These are phyloP conservation scores for Anoplolepis gracilipes DNA, from an alignment of 1,140 invertebrate genomes.

Conservation along the genomic window DNA sequence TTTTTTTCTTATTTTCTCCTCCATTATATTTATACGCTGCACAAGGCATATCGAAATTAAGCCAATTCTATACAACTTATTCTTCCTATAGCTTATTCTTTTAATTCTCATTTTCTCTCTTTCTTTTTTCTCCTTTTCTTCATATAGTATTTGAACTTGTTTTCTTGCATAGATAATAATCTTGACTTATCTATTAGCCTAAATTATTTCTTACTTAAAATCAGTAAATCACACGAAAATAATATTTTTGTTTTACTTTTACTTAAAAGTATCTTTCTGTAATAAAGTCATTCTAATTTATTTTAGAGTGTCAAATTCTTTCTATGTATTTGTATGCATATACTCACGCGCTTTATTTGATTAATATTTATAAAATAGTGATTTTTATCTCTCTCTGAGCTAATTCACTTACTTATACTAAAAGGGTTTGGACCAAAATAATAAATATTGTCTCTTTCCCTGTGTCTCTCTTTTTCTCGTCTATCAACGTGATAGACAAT, in stretches of 20 bases:
- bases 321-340: not conserved
- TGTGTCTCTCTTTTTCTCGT: not conserved
- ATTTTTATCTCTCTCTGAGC: not conserved
- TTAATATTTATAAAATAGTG: not conserved
- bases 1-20: not conserved
- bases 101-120: not conserved
- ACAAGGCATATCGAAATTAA: not conserved
- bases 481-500: conserved; percentile 19
- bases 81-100: not conserved
- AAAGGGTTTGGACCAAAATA: not conserved
- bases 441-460: not conserved
- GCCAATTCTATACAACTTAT: too few species aligned
- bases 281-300: not conserved
- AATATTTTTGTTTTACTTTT: conserved; percentile 3
- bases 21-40: conserved; percentile 11
- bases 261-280: not conserved
- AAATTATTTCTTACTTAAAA: conserved; percentile 1
- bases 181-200: not conserved
- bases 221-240: not conserved
- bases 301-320: not conserved
- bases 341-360: not conserved
- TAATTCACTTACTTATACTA: not conserved
- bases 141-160: not conserved
- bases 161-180: not conserved
- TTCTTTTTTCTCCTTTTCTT: not conserved